Base-by-base conservation (phyloP, 2,888 invertebrate genomes). In the Entomobrya multifasciata region DNA sequence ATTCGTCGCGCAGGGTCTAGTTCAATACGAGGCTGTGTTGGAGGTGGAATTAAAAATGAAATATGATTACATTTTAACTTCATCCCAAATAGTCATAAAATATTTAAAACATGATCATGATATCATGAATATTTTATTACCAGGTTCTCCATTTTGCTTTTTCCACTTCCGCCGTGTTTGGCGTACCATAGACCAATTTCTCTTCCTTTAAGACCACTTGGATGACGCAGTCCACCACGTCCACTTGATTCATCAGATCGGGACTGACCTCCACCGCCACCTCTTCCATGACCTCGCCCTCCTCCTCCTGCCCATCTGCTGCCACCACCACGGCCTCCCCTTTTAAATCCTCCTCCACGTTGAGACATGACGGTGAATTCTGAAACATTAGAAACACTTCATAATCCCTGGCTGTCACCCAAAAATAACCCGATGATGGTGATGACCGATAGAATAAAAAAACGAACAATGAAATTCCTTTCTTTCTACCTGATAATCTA, bases 141-240 rank as follows among this genome's bases (percentile, higher is more conserved):
- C 76, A 76, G 36, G 11, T 70, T 81, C 11, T 62, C 70, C 17
- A 30, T 55, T n/a, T 47, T n/a, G 15, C 20, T 30, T 44, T 10
- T 52, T 72, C 8, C n/a, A n/a, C n/a, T n/a, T n/a, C 20, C 44
- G 20, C 60, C 49, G 17, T 44, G 13, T 17, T 20, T 22, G n/a
- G 76, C 74, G 65, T 89, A 88, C 60, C 79, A 90, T 1, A 90
- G 17, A 0, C 90, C 90, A 36, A 90, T 89, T 6, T 79, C 83
- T 44, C 49, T 88, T 47, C 90, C 90, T 25, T 62, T 74, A 2
- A 90, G 76, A 44, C 78, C 77, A 22, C 80, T 57, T 25, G 90
- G 90, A 27, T 27, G 87, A 20, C 89, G 27, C 41, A 25, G 20
- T 8, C 65, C 6, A 6, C 41, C 27, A 0, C 60, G 22, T 5